Percentiles rank a stretch among this genome's conserved stretches.
Evolutionary conservation across 2,113 vertebrate species (phyloP).

Genomic region (Myocastor coypus): DNA sequence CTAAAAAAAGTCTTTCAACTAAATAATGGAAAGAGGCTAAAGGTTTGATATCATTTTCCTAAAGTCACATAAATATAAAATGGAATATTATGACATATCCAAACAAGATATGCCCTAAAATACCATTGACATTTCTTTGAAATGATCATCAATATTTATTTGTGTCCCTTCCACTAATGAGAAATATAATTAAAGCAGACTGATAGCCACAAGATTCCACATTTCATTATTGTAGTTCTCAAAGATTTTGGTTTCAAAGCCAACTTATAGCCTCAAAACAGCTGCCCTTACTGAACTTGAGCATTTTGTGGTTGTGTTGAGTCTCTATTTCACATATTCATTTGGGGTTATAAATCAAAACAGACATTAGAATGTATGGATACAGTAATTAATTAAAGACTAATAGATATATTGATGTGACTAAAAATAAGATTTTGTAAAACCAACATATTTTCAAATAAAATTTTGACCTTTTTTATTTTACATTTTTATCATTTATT

Average conservation of each 20-base stretch:
- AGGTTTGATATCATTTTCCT: background rate
- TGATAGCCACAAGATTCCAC: background rate
- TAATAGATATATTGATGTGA: background rate
- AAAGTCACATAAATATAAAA: background rate
- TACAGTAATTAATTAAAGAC: background rate
- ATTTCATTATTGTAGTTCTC: background rate
- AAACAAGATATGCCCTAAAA: background rate
- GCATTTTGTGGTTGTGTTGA: background rate
- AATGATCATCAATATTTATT: background rate
- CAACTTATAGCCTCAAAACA: background rate
- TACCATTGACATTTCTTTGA: background rate
- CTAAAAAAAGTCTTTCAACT: background rate
- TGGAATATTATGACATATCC: background rate
- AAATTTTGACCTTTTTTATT: background rate
- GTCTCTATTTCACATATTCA: background rate
- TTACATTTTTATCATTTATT: no score
- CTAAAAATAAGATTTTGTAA: constrained; percentile 19
- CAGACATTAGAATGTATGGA: background rate
- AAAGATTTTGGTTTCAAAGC: background rate
- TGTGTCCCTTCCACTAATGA: background rate
- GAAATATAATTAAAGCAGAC: background rate
- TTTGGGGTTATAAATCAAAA: background rate
- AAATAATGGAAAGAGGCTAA: background rate
- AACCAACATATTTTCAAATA: background rate
- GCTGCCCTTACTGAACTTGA: background rate